Evolutionary conservation across 2,888 invertebrate species (phyloP).

Genomic region (Nycteola revayana): DNA sequence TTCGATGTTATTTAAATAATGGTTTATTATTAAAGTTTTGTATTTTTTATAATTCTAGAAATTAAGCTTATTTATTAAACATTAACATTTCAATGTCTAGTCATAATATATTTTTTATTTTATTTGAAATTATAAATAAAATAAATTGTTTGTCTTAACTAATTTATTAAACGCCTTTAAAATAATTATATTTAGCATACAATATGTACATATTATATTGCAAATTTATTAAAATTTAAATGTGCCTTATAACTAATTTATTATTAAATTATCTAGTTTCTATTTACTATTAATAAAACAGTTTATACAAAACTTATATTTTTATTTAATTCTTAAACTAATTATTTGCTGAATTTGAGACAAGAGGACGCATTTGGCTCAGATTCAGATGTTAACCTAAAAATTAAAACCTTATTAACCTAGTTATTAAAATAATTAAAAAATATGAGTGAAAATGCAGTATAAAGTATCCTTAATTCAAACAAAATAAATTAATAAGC

Average conservation of each 20-base stretch:
- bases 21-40: too few relatives aligned
- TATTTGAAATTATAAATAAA: conserved; percentile 12
- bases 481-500: too few relatives aligned
- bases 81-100: conserved; percentile 32
- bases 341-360: conserved; percentile 46
- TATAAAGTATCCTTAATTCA: conserved; percentile 24
- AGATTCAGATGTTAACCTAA: conserved; percentile 41
- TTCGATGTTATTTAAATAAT: too few relatives aligned
- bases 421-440: conserved; percentile 8
- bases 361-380: conserved; percentile 76
- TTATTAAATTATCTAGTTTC: background rate
- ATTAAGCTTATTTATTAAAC: too few relatives aligned
- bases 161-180: conserved; percentile 20
- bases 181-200: conserved; percentile 21
- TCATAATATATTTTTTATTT: conserved; percentile 19
- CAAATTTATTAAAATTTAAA: conserved; percentile 13
- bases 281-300: background rate
- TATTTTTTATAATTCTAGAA: too few relatives aligned
- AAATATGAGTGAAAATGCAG: conserved; percentile 64
- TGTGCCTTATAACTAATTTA: conserved; percentile 17
- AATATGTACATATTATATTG: conserved; percentile 53
- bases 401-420: too few relatives aligned
- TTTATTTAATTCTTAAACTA: background rate
- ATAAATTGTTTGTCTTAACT: conserved; percentile 12
- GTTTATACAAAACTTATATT: background rate